A percentile compares a stretch with the other conserved stretches of the same genome.
phyloP scores from a whole-genome alignment of 1,140 invertebrate species.

The Cecropterus lyciades region DNA sequence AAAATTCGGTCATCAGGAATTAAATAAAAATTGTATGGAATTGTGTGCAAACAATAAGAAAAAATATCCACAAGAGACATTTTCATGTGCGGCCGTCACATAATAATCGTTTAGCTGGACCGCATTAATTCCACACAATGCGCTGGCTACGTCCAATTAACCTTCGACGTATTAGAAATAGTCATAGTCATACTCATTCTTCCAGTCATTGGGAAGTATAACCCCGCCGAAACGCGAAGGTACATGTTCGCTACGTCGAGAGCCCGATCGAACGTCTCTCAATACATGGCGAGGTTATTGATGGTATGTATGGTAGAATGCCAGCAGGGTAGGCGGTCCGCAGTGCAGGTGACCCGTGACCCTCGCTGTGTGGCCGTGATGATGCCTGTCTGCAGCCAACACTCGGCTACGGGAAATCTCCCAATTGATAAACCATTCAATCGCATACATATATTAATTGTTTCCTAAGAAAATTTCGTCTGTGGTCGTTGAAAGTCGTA shows the following conservation, averaged over 20 bases:
- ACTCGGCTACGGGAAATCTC: constrained; percentile 17
- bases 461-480: background rate
- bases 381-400: constrained; percentile 49
- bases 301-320: constrained; percentile 64
- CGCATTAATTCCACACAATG: constrained; percentile 72
- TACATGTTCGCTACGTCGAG: background rate
- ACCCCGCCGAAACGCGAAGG: constrained; percentile 36
- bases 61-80: constrained; percentile 41
- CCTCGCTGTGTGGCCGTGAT: constrained; percentile 68
- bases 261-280: background rate
- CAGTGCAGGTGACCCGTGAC: constrained; percentile 65
- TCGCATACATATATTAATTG: constrained; percentile 3
- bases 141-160: constrained; percentile 75
- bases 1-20: too few relatives aligned
- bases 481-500: too few relatives aligned
- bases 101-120: constrained; percentile 50
- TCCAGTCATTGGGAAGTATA: constrained; percentile 55
- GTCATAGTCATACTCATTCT: constrained; percentile 67
- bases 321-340: constrained; percentile 58
- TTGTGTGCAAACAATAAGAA: constrained; percentile 36
- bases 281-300: constrained; percentile 43
- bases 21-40: background rate
- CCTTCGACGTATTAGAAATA: constrained; percentile 73
- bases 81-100: constrained; percentile 49
- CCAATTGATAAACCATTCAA: constrained; percentile 10